Evolutionary conservation across 2,113 vertebrate genomes (phyloP).

Genomic region (Lampris incognitus): DNA sequence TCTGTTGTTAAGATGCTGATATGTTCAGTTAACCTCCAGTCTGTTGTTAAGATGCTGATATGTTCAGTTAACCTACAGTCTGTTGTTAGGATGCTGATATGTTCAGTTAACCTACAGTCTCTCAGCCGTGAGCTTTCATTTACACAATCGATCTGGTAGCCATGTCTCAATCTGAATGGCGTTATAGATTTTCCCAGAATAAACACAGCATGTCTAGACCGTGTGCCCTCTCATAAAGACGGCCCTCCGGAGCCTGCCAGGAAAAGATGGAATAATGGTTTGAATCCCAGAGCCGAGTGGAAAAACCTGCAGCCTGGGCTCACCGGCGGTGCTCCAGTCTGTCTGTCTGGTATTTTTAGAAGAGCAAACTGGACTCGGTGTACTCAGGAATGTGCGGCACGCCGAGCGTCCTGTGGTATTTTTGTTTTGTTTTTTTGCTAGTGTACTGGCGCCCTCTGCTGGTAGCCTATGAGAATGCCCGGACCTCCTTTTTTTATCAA

Average conservation of each 20-base stretch:
- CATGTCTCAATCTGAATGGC: slow-evolving; percentile 7
- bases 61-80: background rate
- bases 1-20: too few species aligned
- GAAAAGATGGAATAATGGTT: slow-evolving; percentile 31
- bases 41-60: too few species aligned
- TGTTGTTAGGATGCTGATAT: background rate
- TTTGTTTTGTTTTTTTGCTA: slow-evolving; percentile 42
- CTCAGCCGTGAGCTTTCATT: slow-evolving; percentile 6
- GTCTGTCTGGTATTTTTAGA: slow-evolving; percentile 39
- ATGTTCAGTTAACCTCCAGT: too few species aligned
- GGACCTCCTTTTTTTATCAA: background rate
- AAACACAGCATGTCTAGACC: slow-evolving; percentile 46
- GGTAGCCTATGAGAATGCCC: slow-evolving; percentile 66
- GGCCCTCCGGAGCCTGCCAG: slow-evolving; percentile 5
- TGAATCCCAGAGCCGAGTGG: slow-evolving; percentile 23
- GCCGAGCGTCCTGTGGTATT: slow-evolving; percentile 8
- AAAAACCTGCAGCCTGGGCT: background rate
- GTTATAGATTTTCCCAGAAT: slow-evolving; percentile 48
- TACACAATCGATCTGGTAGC: slow-evolving; percentile 7
- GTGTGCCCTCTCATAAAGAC: slow-evolving; percentile 14
- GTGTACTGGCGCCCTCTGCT: slow-evolving; percentile 87
- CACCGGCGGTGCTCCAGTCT: slow-evolving; percentile 1
- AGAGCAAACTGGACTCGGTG: slow-evolving; percentile 19
- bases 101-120: slow-evolving; percentile 12
- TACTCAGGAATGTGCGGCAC: slow-evolving; percentile 36